phyloP scores from a whole-genome alignment of 2,888 invertebrate species.

The Callimorpha dominula region DNA sequence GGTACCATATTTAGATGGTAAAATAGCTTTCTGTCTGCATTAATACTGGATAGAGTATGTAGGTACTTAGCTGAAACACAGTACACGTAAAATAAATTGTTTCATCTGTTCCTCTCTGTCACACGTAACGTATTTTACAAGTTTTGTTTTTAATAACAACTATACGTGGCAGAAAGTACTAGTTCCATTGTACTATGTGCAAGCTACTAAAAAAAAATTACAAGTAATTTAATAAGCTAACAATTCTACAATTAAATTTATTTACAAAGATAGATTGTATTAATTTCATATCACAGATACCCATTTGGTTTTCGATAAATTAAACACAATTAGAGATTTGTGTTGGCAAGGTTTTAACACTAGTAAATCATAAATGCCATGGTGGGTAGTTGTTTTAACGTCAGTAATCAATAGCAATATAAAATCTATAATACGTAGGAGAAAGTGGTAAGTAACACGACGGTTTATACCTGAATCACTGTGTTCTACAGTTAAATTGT shows the following conservation, averaged over 20 bases:
- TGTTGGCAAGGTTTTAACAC: not conserved
- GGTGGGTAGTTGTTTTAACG: too few species aligned
- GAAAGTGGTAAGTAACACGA: too few species aligned
- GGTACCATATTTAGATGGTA: too few species aligned
- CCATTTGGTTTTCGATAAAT: constrained; percentile 44
- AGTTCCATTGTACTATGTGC: not conserved
- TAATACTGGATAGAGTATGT: too few species aligned
- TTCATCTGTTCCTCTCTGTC: not conserved
- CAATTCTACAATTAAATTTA: constrained; percentile 27
- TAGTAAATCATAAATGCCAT: not conserved
- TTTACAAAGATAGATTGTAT: constrained; percentile 29
- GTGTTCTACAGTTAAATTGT: too few species aligned
- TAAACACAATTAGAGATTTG: not conserved
- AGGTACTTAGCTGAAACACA: too few species aligned
- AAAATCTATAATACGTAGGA: too few species aligned
- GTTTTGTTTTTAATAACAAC: not conserved
- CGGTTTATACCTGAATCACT: too few species aligned
- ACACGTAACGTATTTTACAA: not conserved
- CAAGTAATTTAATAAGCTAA: constrained; percentile 27
- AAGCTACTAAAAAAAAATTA: constrained; percentile 13
- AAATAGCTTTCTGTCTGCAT: too few species aligned
- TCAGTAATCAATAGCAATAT: too few species aligned
- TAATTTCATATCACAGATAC: constrained; percentile 50
- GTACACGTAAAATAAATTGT: too few species aligned
- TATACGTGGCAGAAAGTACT: not conserved